phyloP scores from a whole-genome alignment of 2,797 vertebrate genomes.

The Sphaeramia orbicularis region DNA sequence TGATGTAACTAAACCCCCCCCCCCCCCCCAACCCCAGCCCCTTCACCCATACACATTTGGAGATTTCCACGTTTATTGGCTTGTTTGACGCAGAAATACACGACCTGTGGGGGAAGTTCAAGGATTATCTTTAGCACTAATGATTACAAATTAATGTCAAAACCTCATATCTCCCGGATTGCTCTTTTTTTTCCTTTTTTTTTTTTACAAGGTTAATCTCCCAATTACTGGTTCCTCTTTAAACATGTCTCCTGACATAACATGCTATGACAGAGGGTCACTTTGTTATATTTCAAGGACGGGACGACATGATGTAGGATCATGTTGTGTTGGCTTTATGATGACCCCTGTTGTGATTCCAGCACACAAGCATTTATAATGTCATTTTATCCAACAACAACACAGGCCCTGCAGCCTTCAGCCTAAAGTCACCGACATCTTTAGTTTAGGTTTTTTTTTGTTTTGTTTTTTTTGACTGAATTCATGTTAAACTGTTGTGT shows the following conservation, averaged over 20 bases:
- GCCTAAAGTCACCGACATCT: no score
- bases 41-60: conserved; percentile 23
- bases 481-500: no score
- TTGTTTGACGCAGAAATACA: conserved; percentile 1
- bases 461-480: no score
- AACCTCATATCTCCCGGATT: not conserved
- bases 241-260: conserved; percentile 1
- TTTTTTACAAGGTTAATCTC: not conserved
- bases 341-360: not conserved
- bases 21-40: not conserved
- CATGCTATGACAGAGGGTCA: conserved; percentile 29
- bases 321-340: conserved; percentile 20
- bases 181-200: no score
- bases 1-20: conserved; percentile 70
- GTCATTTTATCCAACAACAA: no score
- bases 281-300: conserved; percentile 68
- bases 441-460: no score
- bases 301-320: conserved; percentile 28
- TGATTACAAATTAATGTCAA: not conserved
- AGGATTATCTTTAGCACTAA: not conserved
- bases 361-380: no score
- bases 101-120: not conserved
- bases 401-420: no score
- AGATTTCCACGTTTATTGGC: conserved; percentile 30
- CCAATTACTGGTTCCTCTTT: not conserved